phyloP scores from a whole-genome alignment of 1,140 invertebrate genomes.

The Antheraea mylitta region DNA sequence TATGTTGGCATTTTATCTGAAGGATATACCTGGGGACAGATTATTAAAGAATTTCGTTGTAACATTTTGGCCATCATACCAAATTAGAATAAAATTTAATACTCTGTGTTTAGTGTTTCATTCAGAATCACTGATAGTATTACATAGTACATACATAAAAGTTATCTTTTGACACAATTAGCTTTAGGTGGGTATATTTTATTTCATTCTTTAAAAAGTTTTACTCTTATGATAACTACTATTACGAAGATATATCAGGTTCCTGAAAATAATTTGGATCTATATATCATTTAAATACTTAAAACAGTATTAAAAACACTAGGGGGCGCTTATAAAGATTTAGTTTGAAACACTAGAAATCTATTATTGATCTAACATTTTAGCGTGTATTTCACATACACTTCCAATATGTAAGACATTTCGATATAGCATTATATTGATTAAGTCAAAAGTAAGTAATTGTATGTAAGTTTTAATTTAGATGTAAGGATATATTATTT shows the following conservation, averaged over 20 bases:
- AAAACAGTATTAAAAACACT: constrained; percentile 23
- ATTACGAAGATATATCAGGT: too few species aligned
- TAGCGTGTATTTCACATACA: not conserved
- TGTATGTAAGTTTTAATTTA: not conserved
- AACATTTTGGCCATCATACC: not conserved
- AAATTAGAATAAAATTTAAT: not conserved
- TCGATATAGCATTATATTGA: not conserved
- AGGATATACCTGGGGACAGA: constrained; percentile 81
- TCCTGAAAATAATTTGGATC: too few species aligned
- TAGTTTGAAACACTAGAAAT: not conserved
- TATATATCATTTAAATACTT: constrained; percentile 14
- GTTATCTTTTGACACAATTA: too few species aligned
- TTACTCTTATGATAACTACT: too few species aligned
- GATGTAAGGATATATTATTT: constrained; percentile 7
- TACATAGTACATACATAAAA: too few species aligned
- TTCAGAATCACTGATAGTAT: too few species aligned
- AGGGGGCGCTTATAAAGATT: constrained; percentile 41
- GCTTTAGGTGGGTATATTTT: too few species aligned
- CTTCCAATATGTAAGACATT: not conserved
- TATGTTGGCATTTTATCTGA: constrained; percentile 86
- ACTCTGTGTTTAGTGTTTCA: not conserved
- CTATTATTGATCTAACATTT: not conserved
- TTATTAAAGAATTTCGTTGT: not conserved
- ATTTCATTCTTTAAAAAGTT: too few species aligned
- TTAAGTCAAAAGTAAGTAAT: not conserved